Conservation (phyloP, 2,888 invertebrate species). For the Chrysomela aeneicollis region DNA sequence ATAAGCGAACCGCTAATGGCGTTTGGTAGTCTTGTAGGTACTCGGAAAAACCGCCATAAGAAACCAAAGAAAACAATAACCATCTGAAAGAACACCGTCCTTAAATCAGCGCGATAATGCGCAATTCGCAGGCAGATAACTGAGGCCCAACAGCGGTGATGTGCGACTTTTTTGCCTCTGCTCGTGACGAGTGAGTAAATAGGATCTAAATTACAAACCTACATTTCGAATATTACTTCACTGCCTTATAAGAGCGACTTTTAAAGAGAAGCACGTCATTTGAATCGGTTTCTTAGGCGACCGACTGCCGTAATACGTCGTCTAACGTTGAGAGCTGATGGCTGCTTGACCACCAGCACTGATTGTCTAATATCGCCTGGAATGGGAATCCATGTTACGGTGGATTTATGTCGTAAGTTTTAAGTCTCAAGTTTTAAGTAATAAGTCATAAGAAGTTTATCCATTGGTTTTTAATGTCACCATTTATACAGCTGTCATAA, state of each 20-base stretch:
- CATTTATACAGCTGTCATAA: too few species aligned
- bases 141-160: conserved; percentile 38
- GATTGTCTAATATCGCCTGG: conserved; percentile 55
- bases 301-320: conserved; percentile 41
- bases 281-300: conserved; percentile 46
- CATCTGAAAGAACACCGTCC: conserved; percentile 39
- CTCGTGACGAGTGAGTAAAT: conserved; percentile 51
- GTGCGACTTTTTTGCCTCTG: conserved; percentile 43
- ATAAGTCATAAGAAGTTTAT: too few species aligned
- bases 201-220: conserved; percentile 51
- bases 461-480: too few species aligned
- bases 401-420: too few species aligned
- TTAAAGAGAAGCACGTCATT: conserved; percentile 49
- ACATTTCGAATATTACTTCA: conserved; percentile 51
- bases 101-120: conserved; percentile 50
- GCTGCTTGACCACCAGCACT: conserved; percentile 56
- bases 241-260: conserved; percentile 46
- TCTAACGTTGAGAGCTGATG: conserved; percentile 42
- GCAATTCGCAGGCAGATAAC: conserved; percentile 54
- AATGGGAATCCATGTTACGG: conserved; percentile 42
- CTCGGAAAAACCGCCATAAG: conserved; percentile 36
- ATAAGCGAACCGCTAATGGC: conserved; percentile 37
- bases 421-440: background rate
- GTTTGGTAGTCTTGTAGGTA: conserved; percentile 37
- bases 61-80: conserved; percentile 36